phyloP scores from a whole-genome alignment of 2,888 invertebrate genomes.

The Tachina fera region DNA sequence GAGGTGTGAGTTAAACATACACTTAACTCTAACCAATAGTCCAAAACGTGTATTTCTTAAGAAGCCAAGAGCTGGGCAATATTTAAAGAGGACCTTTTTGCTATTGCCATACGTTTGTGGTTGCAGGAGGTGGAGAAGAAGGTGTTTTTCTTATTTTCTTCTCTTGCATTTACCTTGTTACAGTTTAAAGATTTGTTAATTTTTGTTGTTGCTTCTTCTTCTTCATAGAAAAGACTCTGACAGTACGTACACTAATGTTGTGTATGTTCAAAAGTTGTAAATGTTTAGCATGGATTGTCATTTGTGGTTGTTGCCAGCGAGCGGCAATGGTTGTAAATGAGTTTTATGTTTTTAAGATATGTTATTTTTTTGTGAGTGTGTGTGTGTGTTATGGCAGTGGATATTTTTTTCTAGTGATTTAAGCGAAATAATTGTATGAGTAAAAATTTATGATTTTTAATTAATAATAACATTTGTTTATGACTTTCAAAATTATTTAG shows the following conservation, averaged over 20 bases:
- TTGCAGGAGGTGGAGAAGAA: constrained; percentile 9
- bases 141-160: background rate
- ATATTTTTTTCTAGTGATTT: constrained; percentile 39
- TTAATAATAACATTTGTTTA: constrained; percentile 55
- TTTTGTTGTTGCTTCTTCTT: constrained; percentile 17
- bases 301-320: constrained; percentile 37
- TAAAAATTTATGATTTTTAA: constrained; percentile 56
- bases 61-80: constrained; percentile 30
- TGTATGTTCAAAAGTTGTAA: constrained; percentile 53
- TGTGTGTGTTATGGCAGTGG: constrained; percentile 6
- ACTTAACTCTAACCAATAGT: constrained; percentile 52
- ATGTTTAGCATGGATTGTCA: constrained; percentile 64
- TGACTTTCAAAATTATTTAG: constrained; percentile 3
- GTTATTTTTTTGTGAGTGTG: background rate
- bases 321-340: constrained; percentile 57
- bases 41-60: constrained; percentile 51
- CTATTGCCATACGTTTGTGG: background rate
- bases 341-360: constrained; percentile 49
- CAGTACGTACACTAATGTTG: constrained; percentile 34
- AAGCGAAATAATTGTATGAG: constrained; percentile 50
- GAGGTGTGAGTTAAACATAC: constrained; percentile 70
- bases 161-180: constrained; percentile 45
- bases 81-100: constrained; percentile 26
- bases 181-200: constrained; percentile 58
- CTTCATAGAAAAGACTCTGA: background rate